These are phyloP conservation scores for Parnassius mnemosyne DNA, from an alignment of 2,888 invertebrate species.

Conservation along the genomic window DNA sequence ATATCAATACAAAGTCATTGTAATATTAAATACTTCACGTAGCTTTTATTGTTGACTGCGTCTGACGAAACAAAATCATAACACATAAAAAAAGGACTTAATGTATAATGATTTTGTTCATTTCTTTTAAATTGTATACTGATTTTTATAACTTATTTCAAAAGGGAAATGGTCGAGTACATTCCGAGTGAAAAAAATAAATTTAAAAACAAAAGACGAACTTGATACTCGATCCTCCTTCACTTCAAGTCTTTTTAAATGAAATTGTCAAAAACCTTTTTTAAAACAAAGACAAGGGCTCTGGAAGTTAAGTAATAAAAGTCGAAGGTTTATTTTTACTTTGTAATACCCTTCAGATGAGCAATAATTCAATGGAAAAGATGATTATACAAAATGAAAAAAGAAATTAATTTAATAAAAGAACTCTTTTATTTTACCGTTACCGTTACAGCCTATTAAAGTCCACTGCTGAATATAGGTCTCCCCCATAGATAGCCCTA, in stretches of 20 bases:
- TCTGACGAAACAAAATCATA: slow-evolving; percentile 6
- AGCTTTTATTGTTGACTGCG: slow-evolving; percentile 11
- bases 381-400: too few relatives aligned
- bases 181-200: slow-evolving; percentile 23
- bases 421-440: too few relatives aligned
- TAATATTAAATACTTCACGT: slow-evolving; percentile 35
- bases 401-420: too few relatives aligned
- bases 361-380: too few relatives aligned
- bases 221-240: slow-evolving; percentile 25
- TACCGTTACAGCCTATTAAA: too few relatives aligned
- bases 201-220: slow-evolving; percentile 23
- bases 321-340: slow-evolving; percentile 3
- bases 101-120: slow-evolving; percentile 17
- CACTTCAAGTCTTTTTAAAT: slow-evolving; percentile 25
- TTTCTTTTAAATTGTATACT: slow-evolving; percentile 10
- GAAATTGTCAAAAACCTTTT: slow-evolving; percentile 24
- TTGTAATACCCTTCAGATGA: too few relatives aligned
- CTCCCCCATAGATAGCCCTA: too few relatives aligned
- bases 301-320: slow-evolving; percentile 25
- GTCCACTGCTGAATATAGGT: too few relatives aligned
- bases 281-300: slow-evolving; percentile 21
- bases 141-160: slow-evolving; percentile 23
- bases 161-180: slow-evolving; percentile 19
- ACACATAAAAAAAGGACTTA: slow-evolving; percentile 12
- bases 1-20: slow-evolving; percentile 32